These are phyloP conservation scores for Dolichotis patagonum DNA, from an alignment of 2,113 vertebrate genomes.

Conservation along the genomic window DNA sequence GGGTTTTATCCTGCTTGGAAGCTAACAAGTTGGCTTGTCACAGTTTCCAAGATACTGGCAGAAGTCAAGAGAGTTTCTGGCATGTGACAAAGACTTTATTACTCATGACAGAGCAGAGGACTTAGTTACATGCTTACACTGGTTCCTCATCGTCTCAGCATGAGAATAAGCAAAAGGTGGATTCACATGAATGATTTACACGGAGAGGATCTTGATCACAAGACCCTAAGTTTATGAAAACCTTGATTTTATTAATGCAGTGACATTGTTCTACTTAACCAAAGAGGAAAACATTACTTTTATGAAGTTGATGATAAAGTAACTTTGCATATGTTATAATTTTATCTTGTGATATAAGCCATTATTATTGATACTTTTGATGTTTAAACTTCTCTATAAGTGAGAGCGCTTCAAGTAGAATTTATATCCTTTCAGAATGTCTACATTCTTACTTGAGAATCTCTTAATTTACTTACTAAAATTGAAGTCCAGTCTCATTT, in stretches of 20 bases:
- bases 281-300: not conserved
- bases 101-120: not conserved
- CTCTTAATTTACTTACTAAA: not conserved
- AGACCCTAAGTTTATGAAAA: not conserved
- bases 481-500: not conserved
- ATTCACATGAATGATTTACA: not conserved
- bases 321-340: not conserved
- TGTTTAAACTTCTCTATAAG: not conserved
- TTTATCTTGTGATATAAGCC: not conserved
- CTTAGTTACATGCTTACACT: not conserved
- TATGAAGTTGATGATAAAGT: not conserved
- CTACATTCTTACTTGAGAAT: not conserved
- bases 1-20: not conserved
- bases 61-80: not conserved
- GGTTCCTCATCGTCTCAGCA: not conserved
- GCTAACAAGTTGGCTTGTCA: slow-evolving; percentile 18
- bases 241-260: not conserved
- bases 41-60: not conserved
- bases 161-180: not conserved
- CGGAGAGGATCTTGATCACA: not conserved
- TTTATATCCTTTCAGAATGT: not conserved
- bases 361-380: not conserved
- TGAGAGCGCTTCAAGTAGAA: not conserved
- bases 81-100: not conserved
- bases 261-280: not conserved